Base-by-base conservation (phyloP, 2,888 invertebrate genomes). In the Machimus atricapillus region DNA sequence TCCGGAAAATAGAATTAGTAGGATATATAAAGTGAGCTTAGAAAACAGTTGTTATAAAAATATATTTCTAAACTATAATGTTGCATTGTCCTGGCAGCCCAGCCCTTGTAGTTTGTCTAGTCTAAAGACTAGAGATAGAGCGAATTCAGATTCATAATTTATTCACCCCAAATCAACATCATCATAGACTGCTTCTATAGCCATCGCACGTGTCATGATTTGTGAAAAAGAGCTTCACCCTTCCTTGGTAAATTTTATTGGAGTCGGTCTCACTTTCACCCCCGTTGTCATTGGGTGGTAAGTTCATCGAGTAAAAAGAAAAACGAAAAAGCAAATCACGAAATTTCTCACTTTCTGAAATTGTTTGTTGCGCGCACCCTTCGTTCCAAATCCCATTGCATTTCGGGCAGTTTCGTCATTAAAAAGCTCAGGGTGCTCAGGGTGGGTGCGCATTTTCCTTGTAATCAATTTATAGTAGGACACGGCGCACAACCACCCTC, bases 181-280 rank as follows among this genome's bases (percentile, higher is more conserved):
- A 79, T 82, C 58, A 87, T 86, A 76, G 66, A 87, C 83, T 86
- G 86, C 86, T 86, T 87, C 86, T 56, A 83, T 81, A 78, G 86
- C 77, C 79, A 34, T 86, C 83, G 87, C 87, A 87, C 87, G 87
- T 87, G 87, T 52, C 87, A 82, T 85, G 74, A 85, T 85, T 85
- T 86, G 86, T 78, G 46, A 74, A 77, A 82, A 56, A 74, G 37
- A 46, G 37, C 40, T 74, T 73, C 37, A 85, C 85, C 85, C 85
- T 85, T 85, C 74, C 19, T 74, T 8, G 9, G 19, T 58, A 85
- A n/a, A 27, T 40, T 79, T 46, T n/a, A 79, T 27, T 16, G 14
- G 19, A 46, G 73, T 85, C 43, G 56, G 43, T 74, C 74, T 74
- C 85, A 46, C 46, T 85, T 85, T 74, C 37, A 85, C 85, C 74